phyloP scores from a whole-genome alignment of 2,113 vertebrate species.

The Struthio camelus region DNA sequence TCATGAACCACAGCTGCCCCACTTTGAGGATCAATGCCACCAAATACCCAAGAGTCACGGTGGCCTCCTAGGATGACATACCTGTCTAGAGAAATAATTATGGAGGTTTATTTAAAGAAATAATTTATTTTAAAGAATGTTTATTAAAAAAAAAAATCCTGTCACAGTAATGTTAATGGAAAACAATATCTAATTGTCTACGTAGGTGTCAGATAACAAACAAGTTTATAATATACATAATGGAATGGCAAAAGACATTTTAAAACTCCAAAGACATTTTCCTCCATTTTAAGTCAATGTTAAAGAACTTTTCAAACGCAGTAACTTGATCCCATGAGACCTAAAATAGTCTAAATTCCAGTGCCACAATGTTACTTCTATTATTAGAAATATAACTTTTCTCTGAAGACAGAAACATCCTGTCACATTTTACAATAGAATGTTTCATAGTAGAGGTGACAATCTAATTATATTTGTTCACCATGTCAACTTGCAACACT shows the following conservation, averaged over 20 bases:
- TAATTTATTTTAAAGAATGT: not conserved
- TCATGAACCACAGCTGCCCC: constrained; percentile 92
- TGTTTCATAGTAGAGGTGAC: not conserved
- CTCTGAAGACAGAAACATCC: not conserved
- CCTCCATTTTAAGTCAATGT: not conserved
- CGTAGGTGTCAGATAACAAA: accelerated
- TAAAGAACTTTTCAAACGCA: not conserved
- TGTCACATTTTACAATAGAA: not conserved
- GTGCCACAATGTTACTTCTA: not conserved
- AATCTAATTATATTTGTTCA: not conserved
- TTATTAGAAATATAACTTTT: not conserved
- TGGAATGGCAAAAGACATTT: not conserved
- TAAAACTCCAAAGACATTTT: not conserved
- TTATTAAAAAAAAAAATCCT: not conserved
- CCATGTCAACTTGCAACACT: not conserved
- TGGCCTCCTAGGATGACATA: constrained; percentile 96
- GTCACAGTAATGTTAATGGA: not conserved
- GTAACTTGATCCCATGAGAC: not conserved
- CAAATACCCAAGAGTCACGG: constrained; percentile 95
- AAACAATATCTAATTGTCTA: not conserved
- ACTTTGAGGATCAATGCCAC: constrained; percentile 92
- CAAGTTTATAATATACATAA: not conserved
- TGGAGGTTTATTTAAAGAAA: not conserved
- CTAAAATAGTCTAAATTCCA: not conserved
- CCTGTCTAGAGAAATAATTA: constrained; percentile 81